phyloP scores from a whole-genome alignment of 2,113 vertebrate species.

The Ciconia boyciana region DNA sequence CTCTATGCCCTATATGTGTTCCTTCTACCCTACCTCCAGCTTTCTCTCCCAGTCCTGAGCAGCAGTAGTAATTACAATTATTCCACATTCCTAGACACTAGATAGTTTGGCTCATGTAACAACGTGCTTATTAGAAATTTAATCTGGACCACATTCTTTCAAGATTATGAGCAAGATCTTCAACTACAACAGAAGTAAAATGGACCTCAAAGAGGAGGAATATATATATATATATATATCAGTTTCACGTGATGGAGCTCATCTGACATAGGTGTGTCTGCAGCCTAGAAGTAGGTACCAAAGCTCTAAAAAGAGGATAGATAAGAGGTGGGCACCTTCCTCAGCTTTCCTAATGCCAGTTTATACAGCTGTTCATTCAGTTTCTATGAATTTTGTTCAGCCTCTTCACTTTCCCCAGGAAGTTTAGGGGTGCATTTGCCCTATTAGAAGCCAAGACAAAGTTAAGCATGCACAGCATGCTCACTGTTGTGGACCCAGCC shows the following conservation, averaged over 20 bases:
- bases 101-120: not conserved
- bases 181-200: not conserved
- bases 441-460: not conserved
- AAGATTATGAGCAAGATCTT: not conserved
- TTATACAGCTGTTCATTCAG: not conserved
- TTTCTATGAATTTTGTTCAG: not conserved
- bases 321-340: not conserved
- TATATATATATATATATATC: not conserved
- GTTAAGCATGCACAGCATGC: fast-evolving
- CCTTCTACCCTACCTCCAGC: not conserved
- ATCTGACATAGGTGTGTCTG: not conserved
- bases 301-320: not conserved
- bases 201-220: not conserved
- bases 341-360: not conserved
- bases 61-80: not conserved
- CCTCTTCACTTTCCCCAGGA: not conserved
- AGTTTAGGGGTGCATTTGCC: not conserved
- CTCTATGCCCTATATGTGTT: not conserved
- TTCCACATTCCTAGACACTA: not conserved
- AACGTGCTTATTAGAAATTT: not conserved
- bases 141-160: not conserved
- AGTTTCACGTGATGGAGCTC: not conserved
- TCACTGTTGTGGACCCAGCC: not conserved
- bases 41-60: not conserved
- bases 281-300: not conserved